These are phyloP conservation scores for Galaxea fascicularis DNA, from an alignment of 92 coral and sea anemone genomes.

Conservation along the genomic window DNA sequence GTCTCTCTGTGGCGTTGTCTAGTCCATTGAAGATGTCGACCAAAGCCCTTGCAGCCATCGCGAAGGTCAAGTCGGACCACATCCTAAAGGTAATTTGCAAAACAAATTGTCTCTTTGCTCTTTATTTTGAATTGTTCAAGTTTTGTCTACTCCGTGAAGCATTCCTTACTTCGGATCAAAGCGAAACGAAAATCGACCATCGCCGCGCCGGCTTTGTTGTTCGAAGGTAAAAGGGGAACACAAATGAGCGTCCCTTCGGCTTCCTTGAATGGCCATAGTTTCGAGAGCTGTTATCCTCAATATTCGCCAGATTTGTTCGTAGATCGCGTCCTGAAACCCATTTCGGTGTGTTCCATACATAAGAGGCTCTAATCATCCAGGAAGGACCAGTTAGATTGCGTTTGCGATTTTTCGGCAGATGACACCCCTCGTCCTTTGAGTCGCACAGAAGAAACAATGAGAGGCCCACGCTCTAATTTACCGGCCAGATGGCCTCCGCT, in stretches of 20 bases:
- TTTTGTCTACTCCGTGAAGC: slow-evolving; percentile 3
- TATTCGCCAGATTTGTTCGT: neutral
- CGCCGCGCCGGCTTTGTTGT: slow-evolving; percentile 97
- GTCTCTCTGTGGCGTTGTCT: slow-evolving; percentile 88
- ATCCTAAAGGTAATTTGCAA: slow-evolving; percentile 82
- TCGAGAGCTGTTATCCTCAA: slow-evolving; percentile 34
- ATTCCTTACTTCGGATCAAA: slow-evolving; percentile 35
- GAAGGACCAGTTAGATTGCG: slow-evolving; percentile 69
- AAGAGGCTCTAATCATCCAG: slow-evolving; percentile 45
- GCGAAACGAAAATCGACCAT: slow-evolving; percentile 72
- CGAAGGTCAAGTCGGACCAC: slow-evolving; percentile 92
- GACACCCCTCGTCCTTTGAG: slow-evolving; percentile 98
- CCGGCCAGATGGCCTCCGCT: slow-evolving; percentile 75
- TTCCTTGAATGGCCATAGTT: slow-evolving; percentile 48
- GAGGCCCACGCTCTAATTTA: slow-evolving; percentile 89
- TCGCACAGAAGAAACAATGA: slow-evolving; percentile 87
- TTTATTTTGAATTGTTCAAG: slow-evolving; percentile 1
- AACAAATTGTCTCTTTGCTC: neutral
- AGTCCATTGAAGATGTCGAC: slow-evolving; percentile 79
- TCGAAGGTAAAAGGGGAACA: slow-evolving; percentile 79
- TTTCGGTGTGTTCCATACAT: neutral
- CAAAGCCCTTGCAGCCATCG: slow-evolving; percentile 97
- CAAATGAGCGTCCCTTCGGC: slow-evolving; percentile 70
- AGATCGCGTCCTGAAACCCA: slow-evolving; percentile 6
- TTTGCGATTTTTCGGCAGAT: slow-evolving; percentile 90